These are phyloP conservation scores for Aphelenchoides besseyi DNA, from an alignment of 1,140 invertebrate genomes.

Conservation along the genomic window DNA sequence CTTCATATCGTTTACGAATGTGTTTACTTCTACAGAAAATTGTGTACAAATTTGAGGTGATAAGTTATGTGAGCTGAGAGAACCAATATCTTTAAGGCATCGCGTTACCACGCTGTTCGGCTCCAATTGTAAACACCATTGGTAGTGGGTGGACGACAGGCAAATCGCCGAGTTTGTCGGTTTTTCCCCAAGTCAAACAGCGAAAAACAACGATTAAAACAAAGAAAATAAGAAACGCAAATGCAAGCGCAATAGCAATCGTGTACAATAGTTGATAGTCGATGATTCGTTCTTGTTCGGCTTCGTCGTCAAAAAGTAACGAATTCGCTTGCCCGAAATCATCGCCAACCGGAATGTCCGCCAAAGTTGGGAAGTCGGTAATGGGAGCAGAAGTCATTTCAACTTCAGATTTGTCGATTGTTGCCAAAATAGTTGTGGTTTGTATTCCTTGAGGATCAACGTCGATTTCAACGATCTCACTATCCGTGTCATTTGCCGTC, in stretches of 20 bases:
- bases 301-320: too few species aligned
- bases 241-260: neutral
- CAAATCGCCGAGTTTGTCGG: neutral
- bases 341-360: too few species aligned
- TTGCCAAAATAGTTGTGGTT: neutral
- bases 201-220: neutral
- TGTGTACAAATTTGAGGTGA: conserved; percentile 1
- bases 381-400: neutral
- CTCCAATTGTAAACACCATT: neutral
- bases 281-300: too few species aligned
- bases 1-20: too few species aligned
- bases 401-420: neutral
- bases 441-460: neutral
- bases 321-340: too few species aligned
- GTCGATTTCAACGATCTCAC: neutral
- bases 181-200: neutral
- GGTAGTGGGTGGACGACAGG: neutral
- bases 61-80: neutral
- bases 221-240: neutral
- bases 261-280: neutral
- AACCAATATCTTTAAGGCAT: neutral
- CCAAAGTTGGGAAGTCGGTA: neutral
- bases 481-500: neutral
- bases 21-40: neutral
- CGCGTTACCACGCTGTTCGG: neutral